Evolutionary conservation across 2,797 vertebrate species (phyloP).

Genomic region (Characodon lateralis): DNA sequence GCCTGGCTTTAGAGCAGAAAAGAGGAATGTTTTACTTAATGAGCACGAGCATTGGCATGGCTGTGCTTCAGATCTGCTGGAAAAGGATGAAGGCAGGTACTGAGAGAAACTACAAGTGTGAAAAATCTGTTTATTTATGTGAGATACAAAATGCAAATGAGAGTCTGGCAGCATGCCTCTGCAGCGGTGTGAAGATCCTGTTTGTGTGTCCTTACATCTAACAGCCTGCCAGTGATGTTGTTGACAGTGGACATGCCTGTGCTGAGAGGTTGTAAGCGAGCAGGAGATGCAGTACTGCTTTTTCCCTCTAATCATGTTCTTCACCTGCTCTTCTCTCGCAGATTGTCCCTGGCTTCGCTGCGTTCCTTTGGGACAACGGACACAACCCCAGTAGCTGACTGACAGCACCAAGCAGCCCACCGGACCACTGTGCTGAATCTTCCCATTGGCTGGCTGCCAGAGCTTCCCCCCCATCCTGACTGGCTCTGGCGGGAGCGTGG

Average conservation of each 20-base stretch:
- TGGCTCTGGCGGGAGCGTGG: conserved; percentile 79
- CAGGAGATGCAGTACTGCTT: conserved; percentile 20
- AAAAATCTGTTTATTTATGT: conserved; percentile 49
- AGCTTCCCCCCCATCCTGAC: conserved; percentile 72
- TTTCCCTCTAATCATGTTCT: conserved; percentile 51
- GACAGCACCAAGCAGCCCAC: conserved; percentile 50
- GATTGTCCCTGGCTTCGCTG: conserved; percentile 81
- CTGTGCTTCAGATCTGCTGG: conserved; percentile 45
- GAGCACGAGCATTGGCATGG: conserved; percentile 47
- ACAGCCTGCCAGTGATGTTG: conserved; percentile 46
- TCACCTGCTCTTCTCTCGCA: conserved; percentile 66
- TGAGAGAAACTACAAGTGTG: conserved; percentile 24
- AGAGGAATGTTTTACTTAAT: conserved; percentile 70
- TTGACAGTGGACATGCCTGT: conserved; percentile 46
- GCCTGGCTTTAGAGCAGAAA: conserved; percentile 59
- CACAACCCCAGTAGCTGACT: conserved; percentile 73
- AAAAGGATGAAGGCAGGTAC: conserved; percentile 15
- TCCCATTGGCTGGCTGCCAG: conserved; percentile 72
- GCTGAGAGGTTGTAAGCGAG: conserved; percentile 36
- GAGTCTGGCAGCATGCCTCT: conserved; percentile 41
- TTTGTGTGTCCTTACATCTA: conserved; percentile 49
- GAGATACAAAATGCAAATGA: conserved; percentile 59
- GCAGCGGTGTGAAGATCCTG: conserved; percentile 44
- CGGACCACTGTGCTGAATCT: conserved; percentile 54
- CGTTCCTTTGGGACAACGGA: conserved; percentile 75